Conservation (phyloP, 1,140 invertebrate species). For the Ips typographus region DNA sequence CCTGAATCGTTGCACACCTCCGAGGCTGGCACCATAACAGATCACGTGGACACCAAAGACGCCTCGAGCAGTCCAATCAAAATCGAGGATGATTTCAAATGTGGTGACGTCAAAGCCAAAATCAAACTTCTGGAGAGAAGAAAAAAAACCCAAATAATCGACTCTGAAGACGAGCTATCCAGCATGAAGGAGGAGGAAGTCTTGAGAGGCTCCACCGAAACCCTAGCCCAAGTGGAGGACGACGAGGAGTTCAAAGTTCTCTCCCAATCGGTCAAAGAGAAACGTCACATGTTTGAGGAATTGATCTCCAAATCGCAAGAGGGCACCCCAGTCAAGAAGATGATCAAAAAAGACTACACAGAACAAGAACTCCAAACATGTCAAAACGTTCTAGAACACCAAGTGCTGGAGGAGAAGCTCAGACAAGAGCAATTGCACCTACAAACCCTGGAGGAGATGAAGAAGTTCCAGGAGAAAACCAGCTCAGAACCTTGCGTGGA, state of each 20-base stretch:
- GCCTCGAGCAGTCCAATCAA: conserved; percentile 54
- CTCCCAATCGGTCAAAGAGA: conserved; percentile 55
- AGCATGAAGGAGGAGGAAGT: conserved; percentile 51
- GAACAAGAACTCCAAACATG: conserved; percentile 39
- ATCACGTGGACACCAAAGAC: conserved; percentile 55
- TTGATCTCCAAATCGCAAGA: conserved; percentile 47
- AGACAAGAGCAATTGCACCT: conserved; percentile 11
- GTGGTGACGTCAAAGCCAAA: conserved; percentile 55
- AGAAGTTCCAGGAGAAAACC: conserved; percentile 2
- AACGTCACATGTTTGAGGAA: conserved; percentile 60
- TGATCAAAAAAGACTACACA: conserved; percentile 8
- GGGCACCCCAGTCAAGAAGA: conserved; percentile 41
- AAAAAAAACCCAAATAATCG: conserved; percentile 44
- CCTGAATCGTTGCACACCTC: conserved; percentile 52
- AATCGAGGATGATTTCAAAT: conserved; percentile 48
- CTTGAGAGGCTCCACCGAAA: conserved; percentile 48
- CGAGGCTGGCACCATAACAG: conserved; percentile 56
- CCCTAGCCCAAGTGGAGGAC: conserved; percentile 49
- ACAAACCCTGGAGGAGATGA: not conserved
- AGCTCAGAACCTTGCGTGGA: conserved; percentile 29
- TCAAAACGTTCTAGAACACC: conserved; percentile 32
- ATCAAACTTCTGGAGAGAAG: conserved; percentile 52
- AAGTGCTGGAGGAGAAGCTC: conserved; percentile 33
- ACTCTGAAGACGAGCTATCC: conserved; percentile 51
- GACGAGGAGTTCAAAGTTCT: conserved; percentile 42